phyloP scores from a whole-genome alignment of 1,140 invertebrate species.

The Drosophila kikkawai region DNA sequence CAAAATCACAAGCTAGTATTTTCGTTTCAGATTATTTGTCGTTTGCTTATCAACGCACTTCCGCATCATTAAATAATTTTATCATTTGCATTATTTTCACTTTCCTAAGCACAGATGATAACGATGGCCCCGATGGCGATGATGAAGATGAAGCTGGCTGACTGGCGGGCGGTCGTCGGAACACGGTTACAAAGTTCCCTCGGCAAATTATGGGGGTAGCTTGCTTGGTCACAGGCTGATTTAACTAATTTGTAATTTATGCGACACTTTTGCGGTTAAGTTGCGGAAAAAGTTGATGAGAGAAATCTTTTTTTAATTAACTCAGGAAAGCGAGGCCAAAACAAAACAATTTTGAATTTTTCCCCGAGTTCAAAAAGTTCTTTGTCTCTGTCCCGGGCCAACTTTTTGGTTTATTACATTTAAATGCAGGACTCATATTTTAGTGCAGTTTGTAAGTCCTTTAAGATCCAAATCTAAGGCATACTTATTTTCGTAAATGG shows the following conservation, averaged over 20 bases:
- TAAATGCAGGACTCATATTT: constrained; percentile 24
- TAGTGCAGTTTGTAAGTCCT: constrained; percentile 39
- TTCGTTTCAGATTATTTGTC: constrained; percentile 67
- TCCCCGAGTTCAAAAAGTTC: constrained; percentile 22
- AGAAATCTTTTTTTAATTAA: constrained; percentile 75
- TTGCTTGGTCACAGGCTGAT: constrained; percentile 52
- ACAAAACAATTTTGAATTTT: constrained; percentile 23
- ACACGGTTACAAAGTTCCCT: constrained; percentile 33
- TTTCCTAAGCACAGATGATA: constrained; percentile 71
- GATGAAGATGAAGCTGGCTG: constrained; percentile 48
- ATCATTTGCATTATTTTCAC: constrained; percentile 83
- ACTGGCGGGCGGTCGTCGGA: neutral
- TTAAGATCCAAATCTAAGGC: constrained; percentile 39
- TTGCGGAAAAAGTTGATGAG: constrained; percentile 46
- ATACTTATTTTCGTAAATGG: constrained; percentile 25
- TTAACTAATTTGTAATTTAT: constrained; percentile 81
- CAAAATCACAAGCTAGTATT: constrained; percentile 18
- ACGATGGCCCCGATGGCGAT: constrained; percentile 26
- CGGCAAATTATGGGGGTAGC: constrained; percentile 2
- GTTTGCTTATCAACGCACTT: constrained; percentile 80
- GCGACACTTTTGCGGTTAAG: constrained; percentile 56
- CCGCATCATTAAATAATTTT: constrained; percentile 83
- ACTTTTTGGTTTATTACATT: constrained; percentile 9
- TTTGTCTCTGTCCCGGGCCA: neutral
- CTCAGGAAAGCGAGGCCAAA: constrained; percentile 32